Percentiles rank a stretch among this genome's conserved stretches.
Conservation (phyloP, 2,888 invertebrate species). For the Mongoloraphidia duomilia region DNA sequence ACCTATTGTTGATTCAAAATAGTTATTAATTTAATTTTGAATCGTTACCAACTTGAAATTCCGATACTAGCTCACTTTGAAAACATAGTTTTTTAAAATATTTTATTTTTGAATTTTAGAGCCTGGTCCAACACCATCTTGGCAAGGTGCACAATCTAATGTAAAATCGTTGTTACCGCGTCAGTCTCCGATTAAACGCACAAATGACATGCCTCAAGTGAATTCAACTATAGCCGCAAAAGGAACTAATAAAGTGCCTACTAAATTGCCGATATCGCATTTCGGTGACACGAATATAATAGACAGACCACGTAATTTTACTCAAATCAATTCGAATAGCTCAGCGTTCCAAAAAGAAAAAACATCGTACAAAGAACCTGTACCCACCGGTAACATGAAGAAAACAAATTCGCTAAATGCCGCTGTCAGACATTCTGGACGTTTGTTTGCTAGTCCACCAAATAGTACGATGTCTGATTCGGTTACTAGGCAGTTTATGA, state of each 20-base stretch:
- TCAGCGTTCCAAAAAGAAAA: not conserved
- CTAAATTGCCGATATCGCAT: not conserved
- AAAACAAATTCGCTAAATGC: too few relatives aligned
- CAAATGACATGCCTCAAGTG: slow-evolving; percentile 33
- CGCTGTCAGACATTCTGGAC: too few relatives aligned
- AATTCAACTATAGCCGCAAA: slow-evolving; percentile 24
- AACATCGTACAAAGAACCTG: not conserved
- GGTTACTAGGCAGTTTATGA: too few relatives aligned
- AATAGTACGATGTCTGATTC: too few relatives aligned
- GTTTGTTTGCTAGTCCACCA: too few relatives aligned
- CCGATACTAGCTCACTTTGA: not conserved
- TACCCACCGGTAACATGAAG: too few relatives aligned
- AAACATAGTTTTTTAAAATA: not conserved
- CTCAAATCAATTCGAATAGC: not conserved
- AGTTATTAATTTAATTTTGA: too few relatives aligned
- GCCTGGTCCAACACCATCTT: slow-evolving; percentile 33
- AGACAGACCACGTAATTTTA: not conserved
- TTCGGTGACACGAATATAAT: not conserved
- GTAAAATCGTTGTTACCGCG: not conserved
- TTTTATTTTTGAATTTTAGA: slow-evolving; percentile 24
- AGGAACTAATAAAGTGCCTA: slow-evolving; percentile 19
- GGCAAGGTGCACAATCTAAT: slow-evolving; percentile 22
- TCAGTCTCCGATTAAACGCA: slow-evolving; percentile 24
- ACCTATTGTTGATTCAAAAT: too few relatives aligned
- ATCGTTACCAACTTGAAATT: too few relatives aligned